Evolutionary conservation across 2,113 vertebrate genomes (phyloP).

Genomic region (Butastur rufipennis): DNA sequence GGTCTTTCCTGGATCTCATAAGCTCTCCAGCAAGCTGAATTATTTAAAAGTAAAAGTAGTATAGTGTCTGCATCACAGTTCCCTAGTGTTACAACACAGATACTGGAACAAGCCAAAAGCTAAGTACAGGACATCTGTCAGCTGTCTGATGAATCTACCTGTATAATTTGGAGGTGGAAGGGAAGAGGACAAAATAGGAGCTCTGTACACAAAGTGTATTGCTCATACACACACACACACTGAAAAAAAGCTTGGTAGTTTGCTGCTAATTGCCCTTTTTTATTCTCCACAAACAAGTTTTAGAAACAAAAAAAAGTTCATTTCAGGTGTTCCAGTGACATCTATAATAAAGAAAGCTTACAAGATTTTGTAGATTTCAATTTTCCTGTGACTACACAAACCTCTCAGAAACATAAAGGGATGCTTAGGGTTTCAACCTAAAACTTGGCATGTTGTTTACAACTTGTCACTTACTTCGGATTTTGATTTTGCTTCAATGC

Average conservation of each 20-base stretch:
- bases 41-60: not conserved
- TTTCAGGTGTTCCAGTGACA: not conserved
- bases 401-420: not conserved
- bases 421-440: not conserved
- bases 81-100: not conserved
- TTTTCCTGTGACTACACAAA: not conserved
- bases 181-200: not conserved
- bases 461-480: slow-evolving; percentile 72
- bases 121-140: not conserved
- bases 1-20: not conserved
- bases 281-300: not conserved
- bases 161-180: not conserved
- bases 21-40: not conserved
- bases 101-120: not conserved
- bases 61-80: not conserved
- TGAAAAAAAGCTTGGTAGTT: not conserved
- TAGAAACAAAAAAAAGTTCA: not conserved
- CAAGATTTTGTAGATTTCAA: not conserved
- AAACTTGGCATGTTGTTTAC: not conserved
- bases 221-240: not conserved
- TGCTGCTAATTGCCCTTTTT: not conserved
- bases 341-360: not conserved
- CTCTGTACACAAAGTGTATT: not conserved
- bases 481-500: slow-evolving; percentile 82
- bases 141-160: not conserved